phyloP scores from a whole-genome alignment of 1,140 invertebrate species.

The Bombus haemorrhoidalis region DNA sequence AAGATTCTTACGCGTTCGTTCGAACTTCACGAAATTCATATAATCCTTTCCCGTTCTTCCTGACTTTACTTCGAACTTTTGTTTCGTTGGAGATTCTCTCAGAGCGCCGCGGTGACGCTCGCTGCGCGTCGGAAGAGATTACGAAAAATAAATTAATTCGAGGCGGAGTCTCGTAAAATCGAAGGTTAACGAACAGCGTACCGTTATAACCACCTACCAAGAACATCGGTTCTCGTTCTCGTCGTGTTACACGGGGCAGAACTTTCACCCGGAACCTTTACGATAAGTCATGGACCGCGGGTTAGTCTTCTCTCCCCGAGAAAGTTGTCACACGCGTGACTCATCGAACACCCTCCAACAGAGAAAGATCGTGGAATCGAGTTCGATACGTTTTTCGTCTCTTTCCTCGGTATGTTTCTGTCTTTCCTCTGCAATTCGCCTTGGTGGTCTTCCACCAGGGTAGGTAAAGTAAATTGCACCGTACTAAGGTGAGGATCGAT shows the following conservation, averaged over 20 bases:
- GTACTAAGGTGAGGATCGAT: constrained; percentile 73
- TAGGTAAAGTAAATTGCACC: constrained; percentile 55
- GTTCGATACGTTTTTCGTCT: constrained; percentile 9
- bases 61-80: background rate
- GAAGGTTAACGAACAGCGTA: background rate
- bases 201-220: constrained; percentile 43
- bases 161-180: constrained; percentile 21
- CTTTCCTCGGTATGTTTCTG: background rate
- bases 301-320: constrained; percentile 27
- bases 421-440: background rate
- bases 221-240: constrained; percentile 5
- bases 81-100: background rate
- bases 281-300: background rate
- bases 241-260: constrained; percentile 8
- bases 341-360: constrained; percentile 40
- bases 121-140: background rate
- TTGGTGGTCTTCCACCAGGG: background rate
- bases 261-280: constrained; percentile 41
- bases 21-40: too few relatives aligned
- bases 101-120: too few relatives aligned
- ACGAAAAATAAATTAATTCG: constrained; percentile 9
- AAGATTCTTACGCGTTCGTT: too few relatives aligned
- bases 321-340: constrained; percentile 50
- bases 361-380: constrained; percentile 17
- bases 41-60: background rate